phyloP scores from a whole-genome alignment of 2,888 invertebrate species.

The Rotaria socialis region DNA sequence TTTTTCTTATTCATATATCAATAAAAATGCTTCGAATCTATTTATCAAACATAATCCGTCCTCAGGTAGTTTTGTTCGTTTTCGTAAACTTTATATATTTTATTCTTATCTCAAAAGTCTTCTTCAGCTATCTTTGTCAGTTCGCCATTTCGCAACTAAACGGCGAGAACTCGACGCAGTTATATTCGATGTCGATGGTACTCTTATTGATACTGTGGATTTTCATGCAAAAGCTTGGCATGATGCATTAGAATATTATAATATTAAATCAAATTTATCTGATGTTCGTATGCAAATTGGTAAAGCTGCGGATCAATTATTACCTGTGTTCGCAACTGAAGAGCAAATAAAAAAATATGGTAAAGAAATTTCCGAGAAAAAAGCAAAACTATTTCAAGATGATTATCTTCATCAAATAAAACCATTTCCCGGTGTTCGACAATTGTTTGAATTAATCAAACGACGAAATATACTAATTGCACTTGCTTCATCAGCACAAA shows the following conservation, averaged over 20 bases:
- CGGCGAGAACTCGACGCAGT: constrained; percentile 4
- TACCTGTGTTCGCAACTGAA: neutral
- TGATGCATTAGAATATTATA: constrained; percentile 13
- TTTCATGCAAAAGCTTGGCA: constrained; percentile 29
- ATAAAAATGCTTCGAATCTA: neutral
- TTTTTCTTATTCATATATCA: neutral
- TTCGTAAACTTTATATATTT: neutral
- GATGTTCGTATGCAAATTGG: constrained; percentile 23
- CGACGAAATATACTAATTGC: constrained; percentile 1
- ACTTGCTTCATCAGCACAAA: constrained; percentile 17
- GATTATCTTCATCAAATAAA: neutral
- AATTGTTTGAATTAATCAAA: constrained; percentile 32
- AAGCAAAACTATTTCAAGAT: neutral
- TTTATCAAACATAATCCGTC: neutral
- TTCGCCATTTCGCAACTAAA: neutral
- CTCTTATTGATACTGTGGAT: constrained; percentile 27
- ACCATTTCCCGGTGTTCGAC: constrained; percentile 25
- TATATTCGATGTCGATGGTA: constrained; percentile 7
- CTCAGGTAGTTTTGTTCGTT: neutral
- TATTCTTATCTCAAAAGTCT: neutral
- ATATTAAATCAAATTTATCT: neutral
- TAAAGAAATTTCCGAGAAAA: neutral
- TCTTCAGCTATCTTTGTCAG: neutral
- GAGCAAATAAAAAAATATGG: neutral
- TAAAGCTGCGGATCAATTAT: constrained; percentile 20